Conservation (phyloP, 2,888 invertebrate species). For the Tetanocera ferruginea region DNA sequence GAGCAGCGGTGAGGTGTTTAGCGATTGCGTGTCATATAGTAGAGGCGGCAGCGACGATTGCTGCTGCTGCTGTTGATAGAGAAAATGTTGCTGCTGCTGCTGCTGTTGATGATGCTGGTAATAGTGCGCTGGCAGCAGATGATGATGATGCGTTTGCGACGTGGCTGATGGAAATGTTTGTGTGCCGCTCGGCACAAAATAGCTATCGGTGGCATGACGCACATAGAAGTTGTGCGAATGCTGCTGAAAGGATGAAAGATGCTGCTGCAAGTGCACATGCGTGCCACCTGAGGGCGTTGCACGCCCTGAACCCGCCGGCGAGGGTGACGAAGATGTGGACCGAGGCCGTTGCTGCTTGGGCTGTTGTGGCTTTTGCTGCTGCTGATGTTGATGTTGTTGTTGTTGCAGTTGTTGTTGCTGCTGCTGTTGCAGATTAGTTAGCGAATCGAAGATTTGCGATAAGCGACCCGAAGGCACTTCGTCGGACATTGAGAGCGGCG, state of each 20-base stretch:
- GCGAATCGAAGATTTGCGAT: constrained; percentile 87
- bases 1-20: constrained; percentile 64
- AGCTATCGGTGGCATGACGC: constrained; percentile 52
- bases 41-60: constrained; percentile 50
- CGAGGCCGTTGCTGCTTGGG: constrained; percentile 52
- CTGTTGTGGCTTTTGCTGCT: background rate
- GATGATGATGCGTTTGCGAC: constrained; percentile 54
- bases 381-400: constrained; percentile 72
- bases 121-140: constrained; percentile 38
- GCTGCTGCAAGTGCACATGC: constrained; percentile 30
- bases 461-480: constrained; percentile 79
- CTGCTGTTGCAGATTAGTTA: constrained; percentile 80
- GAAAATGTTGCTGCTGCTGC: constrained; percentile 45
- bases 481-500: constrained; percentile 72
- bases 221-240: constrained; percentile 58
- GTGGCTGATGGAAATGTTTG: constrained; percentile 58
- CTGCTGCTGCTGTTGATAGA: constrained; percentile 49
- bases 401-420: constrained; percentile 69
- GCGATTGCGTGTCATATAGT: constrained; percentile 58
- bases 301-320: constrained; percentile 57
- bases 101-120: constrained; percentile 48
- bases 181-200: constrained; percentile 57
- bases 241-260: constrained; percentile 37
- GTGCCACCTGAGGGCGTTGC: constrained; percentile 55
- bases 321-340: constrained; percentile 57